Conservation (phyloP, 2,888 invertebrate genomes). For the Dicycla oo region DNA sequence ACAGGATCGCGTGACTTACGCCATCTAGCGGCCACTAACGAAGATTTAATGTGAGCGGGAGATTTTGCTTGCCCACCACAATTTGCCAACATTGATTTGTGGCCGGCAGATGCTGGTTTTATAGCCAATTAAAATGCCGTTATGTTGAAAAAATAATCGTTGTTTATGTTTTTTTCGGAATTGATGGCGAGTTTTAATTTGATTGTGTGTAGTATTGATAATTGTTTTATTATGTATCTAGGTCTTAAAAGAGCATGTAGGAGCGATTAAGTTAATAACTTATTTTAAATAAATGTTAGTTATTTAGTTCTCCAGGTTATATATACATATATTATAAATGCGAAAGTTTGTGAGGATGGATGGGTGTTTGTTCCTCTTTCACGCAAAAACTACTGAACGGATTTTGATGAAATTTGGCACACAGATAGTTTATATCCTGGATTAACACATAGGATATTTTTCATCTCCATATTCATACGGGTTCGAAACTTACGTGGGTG, state of each 20-base stretch:
- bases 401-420: no score
- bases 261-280: not conserved
- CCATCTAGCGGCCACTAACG: slow-evolving; percentile 79
- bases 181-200: slow-evolving; percentile 19
- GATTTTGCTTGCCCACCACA: slow-evolving; percentile 67
- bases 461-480: no score
- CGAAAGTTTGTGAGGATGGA: no score
- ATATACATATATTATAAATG: no score
- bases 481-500: no score
- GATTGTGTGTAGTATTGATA: not conserved
- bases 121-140: slow-evolving; percentile 75
- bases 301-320: not conserved
- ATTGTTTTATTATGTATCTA: not conserved
- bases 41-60: slow-evolving; percentile 78
- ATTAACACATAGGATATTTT: no score
- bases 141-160: slow-evolving; percentile 66
- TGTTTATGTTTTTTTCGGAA: slow-evolving; percentile 34
- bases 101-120: slow-evolving; percentile 70
- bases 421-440: no score
- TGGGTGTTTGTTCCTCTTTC: no score
- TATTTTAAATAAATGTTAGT: not conserved
- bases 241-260: not conserved
- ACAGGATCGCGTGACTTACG: slow-evolving; percentile 77
- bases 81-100: slow-evolving; percentile 81
- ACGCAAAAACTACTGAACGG: no score